Evolutionary conservation across 2,888 invertebrate genomes (phyloP).

Genomic region (Acleris laterana): DNA sequence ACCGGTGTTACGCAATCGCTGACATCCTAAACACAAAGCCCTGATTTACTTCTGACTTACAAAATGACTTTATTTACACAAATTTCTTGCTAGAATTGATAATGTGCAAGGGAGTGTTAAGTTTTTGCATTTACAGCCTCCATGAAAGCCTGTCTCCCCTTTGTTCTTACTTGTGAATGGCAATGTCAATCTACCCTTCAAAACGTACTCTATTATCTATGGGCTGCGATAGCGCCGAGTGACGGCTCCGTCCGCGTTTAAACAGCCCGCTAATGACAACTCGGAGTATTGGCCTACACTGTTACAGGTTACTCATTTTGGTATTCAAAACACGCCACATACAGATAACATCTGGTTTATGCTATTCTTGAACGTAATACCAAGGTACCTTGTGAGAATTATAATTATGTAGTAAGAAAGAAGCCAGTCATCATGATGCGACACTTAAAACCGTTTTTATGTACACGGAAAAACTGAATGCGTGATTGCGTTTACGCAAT

Average conservation of each 20-base stretch:
- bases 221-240: slow-evolving; percentile 34
- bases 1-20: slow-evolving; percentile 25
- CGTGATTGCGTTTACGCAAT: too few relatives aligned
- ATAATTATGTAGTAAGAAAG: too few relatives aligned
- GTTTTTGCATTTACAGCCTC: slow-evolving; percentile 23
- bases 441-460: too few relatives aligned
- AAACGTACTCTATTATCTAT: slow-evolving; percentile 44
- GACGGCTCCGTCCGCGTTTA: slow-evolving; percentile 27
- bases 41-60: background rate
- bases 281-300: slow-evolving; percentile 7
- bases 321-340: background rate
- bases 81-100: background rate
- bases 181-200: slow-evolving; percentile 57
- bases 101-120: background rate
- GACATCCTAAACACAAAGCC: slow-evolving; percentile 14
- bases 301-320: background rate
- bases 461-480: too few relatives aligned
- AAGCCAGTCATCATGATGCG: too few relatives aligned
- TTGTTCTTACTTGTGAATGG: slow-evolving; percentile 44
- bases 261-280: slow-evolving; percentile 28
- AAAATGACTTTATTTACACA: too few relatives aligned
- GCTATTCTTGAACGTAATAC: background rate
- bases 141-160: slow-evolving; percentile 28
- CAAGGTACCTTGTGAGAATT: too few relatives aligned
- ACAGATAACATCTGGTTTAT: background rate